A percentile compares a stretch with the other conserved stretches of the same genome.
Conservation (phyloP, 2,888 invertebrate species). For the Lycophotia porphyrea region DNA sequence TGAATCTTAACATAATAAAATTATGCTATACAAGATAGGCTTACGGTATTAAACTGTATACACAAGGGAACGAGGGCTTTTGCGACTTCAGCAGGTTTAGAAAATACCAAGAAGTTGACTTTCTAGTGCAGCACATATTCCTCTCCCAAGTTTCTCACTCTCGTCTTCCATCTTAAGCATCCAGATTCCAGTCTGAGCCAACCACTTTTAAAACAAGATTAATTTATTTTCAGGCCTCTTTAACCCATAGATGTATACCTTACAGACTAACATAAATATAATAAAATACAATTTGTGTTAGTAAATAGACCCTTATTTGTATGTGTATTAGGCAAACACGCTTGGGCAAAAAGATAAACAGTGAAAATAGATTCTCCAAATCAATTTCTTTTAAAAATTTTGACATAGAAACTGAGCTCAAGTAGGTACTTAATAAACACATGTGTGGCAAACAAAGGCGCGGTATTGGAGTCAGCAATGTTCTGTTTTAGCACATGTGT, state of each 20-base stretch:
- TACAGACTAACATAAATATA: too few species aligned
- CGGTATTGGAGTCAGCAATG: conserved; percentile 4
- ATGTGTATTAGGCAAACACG: neutral
- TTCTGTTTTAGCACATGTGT: conserved; percentile 50
- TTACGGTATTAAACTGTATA: too few species aligned
- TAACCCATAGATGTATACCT: too few species aligned
- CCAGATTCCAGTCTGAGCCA: neutral
- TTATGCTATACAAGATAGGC: too few species aligned
- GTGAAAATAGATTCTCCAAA: conserved; percentile 32
- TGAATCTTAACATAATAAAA: too few species aligned
- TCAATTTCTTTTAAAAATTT: conserved; percentile 21
- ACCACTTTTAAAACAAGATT: neutral
- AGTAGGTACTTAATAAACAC: conserved; percentile 26
- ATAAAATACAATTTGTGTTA: too few species aligned
- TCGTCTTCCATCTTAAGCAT: neutral
- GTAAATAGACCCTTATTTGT: too few species aligned
- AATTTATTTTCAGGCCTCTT: too few species aligned
- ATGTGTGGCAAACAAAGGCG: conserved; percentile 41
- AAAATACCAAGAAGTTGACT: neutral
- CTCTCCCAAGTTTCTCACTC: neutral
- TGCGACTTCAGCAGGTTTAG: neutral
- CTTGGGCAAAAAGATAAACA: conserved; percentile 23
- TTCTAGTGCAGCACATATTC: neutral
- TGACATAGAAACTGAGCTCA: conserved; percentile 16
- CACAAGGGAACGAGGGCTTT: neutral